Conservation (phyloP, 1,140 invertebrate genomes). For the Bombus impatiens region DNA sequence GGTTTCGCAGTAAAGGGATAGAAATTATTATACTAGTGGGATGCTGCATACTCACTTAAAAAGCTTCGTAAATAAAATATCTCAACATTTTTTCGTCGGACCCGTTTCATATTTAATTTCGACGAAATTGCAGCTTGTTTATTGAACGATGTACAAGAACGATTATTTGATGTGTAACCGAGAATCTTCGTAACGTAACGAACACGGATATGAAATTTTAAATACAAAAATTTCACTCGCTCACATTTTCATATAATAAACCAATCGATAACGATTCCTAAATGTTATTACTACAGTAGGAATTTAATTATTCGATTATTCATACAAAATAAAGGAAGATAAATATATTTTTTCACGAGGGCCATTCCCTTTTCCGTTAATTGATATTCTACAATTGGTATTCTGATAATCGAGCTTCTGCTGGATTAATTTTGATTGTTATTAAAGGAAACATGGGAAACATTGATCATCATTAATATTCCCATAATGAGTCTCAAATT, state of each 20-base stretch:
- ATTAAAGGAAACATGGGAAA: not conserved
- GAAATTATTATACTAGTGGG: constrained; percentile 1
- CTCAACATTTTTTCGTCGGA: no score
- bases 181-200: not conserved
- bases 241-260: not conserved
- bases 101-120: not conserved
- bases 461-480: not conserved
- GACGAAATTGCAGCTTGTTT: not conserved
- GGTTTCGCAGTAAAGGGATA: not conserved
- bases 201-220: not conserved
- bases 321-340: no score
- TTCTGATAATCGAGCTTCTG: no score
- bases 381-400: no score
- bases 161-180: no score
- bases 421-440: no score
- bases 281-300: not conserved
- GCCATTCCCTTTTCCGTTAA: no score
- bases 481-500: not conserved
- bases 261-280: not conserved
- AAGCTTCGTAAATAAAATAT: not conserved
- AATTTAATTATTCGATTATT: no score
- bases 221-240: not conserved
- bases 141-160: not conserved
- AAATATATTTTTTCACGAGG: no score
- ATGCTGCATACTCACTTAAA: not conserved